Percentiles rank a stretch among this genome's conserved stretches.
These are phyloP conservation scores for Protobothrops mucrosquamatus DNA, from an alignment of 2,113 vertebrate species.

Conservation along the genomic window DNA sequence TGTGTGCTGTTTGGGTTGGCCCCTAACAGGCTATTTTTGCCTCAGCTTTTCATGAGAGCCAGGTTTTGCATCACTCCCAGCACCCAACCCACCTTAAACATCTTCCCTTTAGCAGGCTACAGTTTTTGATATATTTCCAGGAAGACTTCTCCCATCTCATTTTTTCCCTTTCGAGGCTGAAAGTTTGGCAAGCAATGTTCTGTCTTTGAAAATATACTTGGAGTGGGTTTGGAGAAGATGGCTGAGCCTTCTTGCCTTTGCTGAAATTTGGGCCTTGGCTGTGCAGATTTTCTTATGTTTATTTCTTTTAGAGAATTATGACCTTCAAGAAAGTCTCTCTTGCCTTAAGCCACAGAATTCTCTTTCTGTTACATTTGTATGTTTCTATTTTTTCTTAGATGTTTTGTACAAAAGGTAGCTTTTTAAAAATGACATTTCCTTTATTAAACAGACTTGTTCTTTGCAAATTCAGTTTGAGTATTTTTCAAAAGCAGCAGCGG, in stretches of 20 bases:
- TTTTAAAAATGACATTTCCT: slow-evolving; percentile 24
- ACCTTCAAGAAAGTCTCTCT: background rate
- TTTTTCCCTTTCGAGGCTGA: background rate
- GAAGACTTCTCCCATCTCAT: slow-evolving; percentile 15
- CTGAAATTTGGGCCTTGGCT: slow-evolving; percentile 7
- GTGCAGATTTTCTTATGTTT: background rate
- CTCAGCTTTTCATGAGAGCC: slow-evolving; percentile 41
- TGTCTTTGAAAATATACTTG: background rate
- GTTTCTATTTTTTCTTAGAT: background rate
- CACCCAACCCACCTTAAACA: background rate
- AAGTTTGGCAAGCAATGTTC: slow-evolving; percentile 24
- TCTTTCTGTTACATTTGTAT: slow-evolving; percentile 29
- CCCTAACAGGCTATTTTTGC: slow-evolving; percentile 21
- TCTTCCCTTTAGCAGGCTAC: slow-evolving; percentile 24
- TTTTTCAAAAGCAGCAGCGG: background rate
- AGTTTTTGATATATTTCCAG: slow-evolving; percentile 52
- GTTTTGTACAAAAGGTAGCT: slow-evolving; percentile 6
- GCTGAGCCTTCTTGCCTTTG: background rate
- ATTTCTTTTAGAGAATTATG: slow-evolving; percentile 1
- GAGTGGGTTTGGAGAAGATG: background rate
- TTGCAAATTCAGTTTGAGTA: background rate
- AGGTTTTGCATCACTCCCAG: slow-evolving; percentile 45
- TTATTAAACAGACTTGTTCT: slow-evolving; percentile 22
- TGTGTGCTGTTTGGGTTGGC: slow-evolving; percentile 47
- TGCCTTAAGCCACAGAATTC: slow-evolving; percentile 11